Percentiles rank a stretch among this genome's conserved stretches.
Evolutionary conservation across 2,888 invertebrate genomes (phyloP).

Genomic region (Dicroscelio sp.): DNA sequence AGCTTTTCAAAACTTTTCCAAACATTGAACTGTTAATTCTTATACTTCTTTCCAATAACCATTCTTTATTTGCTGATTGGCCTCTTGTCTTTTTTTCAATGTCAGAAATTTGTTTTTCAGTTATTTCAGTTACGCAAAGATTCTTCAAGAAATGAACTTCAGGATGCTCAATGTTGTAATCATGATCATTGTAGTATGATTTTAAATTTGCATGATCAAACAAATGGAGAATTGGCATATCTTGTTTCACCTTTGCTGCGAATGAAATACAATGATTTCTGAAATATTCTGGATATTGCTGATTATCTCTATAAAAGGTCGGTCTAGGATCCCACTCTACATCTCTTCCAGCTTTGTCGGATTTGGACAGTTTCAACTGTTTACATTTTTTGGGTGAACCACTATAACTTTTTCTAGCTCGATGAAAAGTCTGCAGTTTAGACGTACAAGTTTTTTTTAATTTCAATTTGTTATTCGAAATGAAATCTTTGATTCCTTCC

Average conservation of each 20-base stretch:
- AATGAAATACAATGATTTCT: constrained; percentile 31
- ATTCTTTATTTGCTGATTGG: constrained; percentile 33
- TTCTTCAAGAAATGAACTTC: constrained; percentile 31
- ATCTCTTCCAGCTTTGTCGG: not conserved
- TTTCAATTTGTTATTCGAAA: constrained; percentile 29
- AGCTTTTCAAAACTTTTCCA: constrained; percentile 22
- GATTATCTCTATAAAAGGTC: not conserved
- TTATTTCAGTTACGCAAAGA: constrained; percentile 17
- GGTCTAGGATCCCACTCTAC: constrained; percentile 6
- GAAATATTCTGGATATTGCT: constrained; percentile 16
- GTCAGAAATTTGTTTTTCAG: not conserved
- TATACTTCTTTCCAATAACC: constrained; percentile 17
- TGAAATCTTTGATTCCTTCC: constrained; percentile 64
- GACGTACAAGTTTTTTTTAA: constrained; percentile 63
- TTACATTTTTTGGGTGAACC: constrained; percentile 63
- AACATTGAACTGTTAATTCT: constrained; percentile 51
- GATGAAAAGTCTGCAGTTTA: constrained; percentile 74
- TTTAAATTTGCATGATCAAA: constrained; percentile 3
- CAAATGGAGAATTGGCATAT: constrained; percentile 17
- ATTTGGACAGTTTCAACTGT: constrained; percentile 17
- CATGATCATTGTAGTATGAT: constrained; percentile 42
- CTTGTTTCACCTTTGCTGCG: not conserved
- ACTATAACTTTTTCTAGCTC: constrained; percentile 52
- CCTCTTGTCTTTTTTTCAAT: constrained; percentile 33
- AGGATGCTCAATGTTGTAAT: constrained; percentile 43